Conservation (phyloP, 2,797 vertebrate genomes). For the Esox lucius region DNA sequence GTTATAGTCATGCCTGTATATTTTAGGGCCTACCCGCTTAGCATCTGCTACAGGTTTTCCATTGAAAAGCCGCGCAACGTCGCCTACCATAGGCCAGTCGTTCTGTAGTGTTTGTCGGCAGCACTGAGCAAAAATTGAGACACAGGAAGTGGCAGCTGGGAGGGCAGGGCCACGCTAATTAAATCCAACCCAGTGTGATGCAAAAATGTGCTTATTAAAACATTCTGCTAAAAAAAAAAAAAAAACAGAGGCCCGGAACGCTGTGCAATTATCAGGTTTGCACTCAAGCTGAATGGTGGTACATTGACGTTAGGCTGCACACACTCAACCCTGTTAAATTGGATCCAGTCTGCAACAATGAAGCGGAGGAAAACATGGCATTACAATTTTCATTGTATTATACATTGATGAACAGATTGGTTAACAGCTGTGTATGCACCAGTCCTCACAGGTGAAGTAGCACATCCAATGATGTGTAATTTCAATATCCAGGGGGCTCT, state of each 20-base stretch:
- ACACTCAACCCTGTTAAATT: constrained; percentile 46
- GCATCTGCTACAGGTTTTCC: constrained; percentile 40
- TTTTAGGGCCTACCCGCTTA: background rate
- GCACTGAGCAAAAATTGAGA: constrained; percentile 46
- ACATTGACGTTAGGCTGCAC: constrained; percentile 52
- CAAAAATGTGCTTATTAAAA: constrained; percentile 60
- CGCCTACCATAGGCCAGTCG: background rate
- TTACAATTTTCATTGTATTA: constrained; percentile 36
- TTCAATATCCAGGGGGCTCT: background rate
- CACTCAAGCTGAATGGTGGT: constrained; percentile 50
- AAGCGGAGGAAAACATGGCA: constrained; percentile 27
- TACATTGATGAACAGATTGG: constrained; percentile 38
- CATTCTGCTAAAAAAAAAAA: constrained; percentile 59
- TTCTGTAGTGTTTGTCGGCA: background rate
- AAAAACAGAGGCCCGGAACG: constrained; percentile 55
- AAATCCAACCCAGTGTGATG: constrained; percentile 55
- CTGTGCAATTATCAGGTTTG: constrained; percentile 56
- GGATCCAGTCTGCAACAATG: constrained; percentile 46
- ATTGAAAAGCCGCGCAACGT: background rate
- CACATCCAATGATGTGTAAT: constrained; percentile 25
- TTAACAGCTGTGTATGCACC: constrained; percentile 20
- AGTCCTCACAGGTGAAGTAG: constrained; percentile 33
- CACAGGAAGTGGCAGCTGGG: constrained; percentile 49
- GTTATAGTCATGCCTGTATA: background rate
- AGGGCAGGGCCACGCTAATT: constrained; percentile 49